Evolutionary conservation across 2,113 vertebrate species (phyloP).

Genomic region (Ahaetulla prasina): DNA sequence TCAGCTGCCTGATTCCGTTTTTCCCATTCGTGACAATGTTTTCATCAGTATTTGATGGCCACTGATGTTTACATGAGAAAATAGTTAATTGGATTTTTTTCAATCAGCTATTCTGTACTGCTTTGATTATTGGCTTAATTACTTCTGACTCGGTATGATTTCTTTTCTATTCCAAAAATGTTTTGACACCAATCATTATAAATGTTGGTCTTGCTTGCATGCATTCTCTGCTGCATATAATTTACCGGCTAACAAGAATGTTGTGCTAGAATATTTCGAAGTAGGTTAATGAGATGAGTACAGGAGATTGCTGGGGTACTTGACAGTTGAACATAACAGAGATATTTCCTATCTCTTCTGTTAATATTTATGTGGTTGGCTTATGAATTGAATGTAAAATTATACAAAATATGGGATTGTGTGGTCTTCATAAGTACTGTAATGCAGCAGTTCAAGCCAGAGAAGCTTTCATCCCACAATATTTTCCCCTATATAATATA

Average conservation of each 20-base stretch:
- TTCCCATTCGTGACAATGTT: not conserved
- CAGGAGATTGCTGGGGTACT: not conserved
- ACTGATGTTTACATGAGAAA: not conserved
- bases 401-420: not conserved
- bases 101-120: not conserved
- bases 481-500: not conserved
- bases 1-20: not conserved
- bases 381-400: slow-evolving; percentile 8
- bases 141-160: not conserved
- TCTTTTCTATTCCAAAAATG: not conserved
- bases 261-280: not conserved
- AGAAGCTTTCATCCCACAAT: not conserved
- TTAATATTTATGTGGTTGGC: not conserved
- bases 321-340: not conserved
- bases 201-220: not conserved
- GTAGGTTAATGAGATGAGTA: not conserved
- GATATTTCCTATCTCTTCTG: not conserved
- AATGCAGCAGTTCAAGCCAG: not conserved
- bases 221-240: not conserved
- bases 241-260: not conserved
- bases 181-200: rapidly evolving
- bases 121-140: not conserved
- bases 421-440: not conserved
- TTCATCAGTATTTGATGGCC: not conserved
- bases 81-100: not conserved